Evolutionary conservation across 2,888 invertebrate genomes (phyloP).

Genomic region (Epinotia brunnichana): DNA sequence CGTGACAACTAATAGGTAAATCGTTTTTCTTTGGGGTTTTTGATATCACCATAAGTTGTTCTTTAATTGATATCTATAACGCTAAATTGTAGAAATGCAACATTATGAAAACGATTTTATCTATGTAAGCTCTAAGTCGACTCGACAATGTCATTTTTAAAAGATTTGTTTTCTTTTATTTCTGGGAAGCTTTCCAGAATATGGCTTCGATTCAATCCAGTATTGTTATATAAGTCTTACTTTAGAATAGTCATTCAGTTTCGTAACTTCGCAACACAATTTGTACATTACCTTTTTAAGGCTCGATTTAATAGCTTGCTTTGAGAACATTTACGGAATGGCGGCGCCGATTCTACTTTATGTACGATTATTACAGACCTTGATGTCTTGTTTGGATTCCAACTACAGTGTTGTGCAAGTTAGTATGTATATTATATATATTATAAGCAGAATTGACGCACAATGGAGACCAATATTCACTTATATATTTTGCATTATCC

Average conservation of each 20-base stretch:
- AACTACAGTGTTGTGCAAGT: background rate
- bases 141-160: no score
- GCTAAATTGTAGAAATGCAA: no score
- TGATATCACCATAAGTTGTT: background rate
- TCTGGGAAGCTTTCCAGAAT: constrained; percentile 19
- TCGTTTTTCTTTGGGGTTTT: background rate
- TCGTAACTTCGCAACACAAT: constrained; percentile 34
- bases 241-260: constrained; percentile 49
- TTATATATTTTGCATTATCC: background rate
- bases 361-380: constrained; percentile 11
- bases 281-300: constrained; percentile 33
- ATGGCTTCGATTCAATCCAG: constrained; percentile 53
- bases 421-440: background rate
- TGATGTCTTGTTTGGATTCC: constrained; percentile 15
- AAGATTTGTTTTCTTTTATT: background rate
- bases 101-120: no score
- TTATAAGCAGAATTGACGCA: background rate
- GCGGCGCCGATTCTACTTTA: constrained; percentile 34
- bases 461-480: no score
- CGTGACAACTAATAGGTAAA: background rate
- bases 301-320: constrained; percentile 28
- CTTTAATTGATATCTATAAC: background rate
- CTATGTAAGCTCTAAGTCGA: no score
- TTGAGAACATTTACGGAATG: constrained; percentile 25
- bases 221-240: constrained; percentile 58